phyloP scores from a whole-genome alignment of 2,797 vertebrate species.

The Pitangus sulphuratus region DNA sequence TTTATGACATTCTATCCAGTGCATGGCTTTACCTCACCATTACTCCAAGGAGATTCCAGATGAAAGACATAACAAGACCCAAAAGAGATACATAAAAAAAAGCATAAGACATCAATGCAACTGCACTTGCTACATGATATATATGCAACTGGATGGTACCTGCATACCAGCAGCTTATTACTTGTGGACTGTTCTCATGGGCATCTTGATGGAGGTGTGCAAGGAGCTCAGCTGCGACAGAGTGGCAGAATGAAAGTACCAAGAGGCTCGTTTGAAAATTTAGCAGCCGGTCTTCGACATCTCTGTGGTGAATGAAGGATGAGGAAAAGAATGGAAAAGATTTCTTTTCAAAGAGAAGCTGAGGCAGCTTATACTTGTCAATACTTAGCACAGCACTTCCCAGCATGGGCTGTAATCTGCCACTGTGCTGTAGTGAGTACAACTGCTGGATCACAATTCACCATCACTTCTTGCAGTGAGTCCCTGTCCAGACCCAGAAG shows the following conservation, averaged over 20 bases:
- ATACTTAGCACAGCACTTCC: neutral
- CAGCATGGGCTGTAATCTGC: neutral
- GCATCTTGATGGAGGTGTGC: neutral
- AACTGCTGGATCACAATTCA: neutral
- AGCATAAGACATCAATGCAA: neutral
- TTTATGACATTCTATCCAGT: neutral
- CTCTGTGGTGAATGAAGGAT: neutral
- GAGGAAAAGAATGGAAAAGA: neutral
- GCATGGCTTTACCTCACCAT: neutral
- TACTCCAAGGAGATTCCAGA: neutral
- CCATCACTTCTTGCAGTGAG: neutral
- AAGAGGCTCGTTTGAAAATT: neutral
- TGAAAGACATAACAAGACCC: neutral
- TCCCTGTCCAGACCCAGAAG: neutral
- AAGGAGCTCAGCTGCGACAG: neutral
- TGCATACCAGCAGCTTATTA: neutral
- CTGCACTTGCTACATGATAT: neutral
- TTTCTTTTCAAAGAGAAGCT: neutral
- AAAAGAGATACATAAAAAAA: neutral
- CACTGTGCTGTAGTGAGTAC: neutral
- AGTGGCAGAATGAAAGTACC: neutral
- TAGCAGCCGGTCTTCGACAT: neutral
- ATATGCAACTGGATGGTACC: neutral
- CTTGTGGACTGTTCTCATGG: neutral
- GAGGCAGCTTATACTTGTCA: neutral